These are phyloP conservation scores for Calonectris borealis DNA, from an alignment of 2,113 vertebrate genomes.

Conservation along the genomic window DNA sequence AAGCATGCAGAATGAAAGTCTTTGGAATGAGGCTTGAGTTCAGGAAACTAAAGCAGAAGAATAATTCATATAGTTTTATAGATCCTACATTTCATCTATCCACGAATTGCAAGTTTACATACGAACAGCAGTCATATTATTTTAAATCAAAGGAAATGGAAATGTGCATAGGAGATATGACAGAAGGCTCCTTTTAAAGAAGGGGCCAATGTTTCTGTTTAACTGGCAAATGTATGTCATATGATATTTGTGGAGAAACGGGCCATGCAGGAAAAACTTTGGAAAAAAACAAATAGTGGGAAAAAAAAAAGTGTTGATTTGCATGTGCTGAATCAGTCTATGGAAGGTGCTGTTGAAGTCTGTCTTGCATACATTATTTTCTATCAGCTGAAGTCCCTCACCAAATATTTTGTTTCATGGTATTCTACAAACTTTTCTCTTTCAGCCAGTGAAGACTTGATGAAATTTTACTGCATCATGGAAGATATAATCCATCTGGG, in stretches of 20 bases:
- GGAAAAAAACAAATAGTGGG: not conserved
- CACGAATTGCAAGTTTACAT: not conserved
- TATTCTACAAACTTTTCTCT: not conserved
- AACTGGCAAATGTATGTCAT: not conserved
- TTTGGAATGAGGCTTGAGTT: not conserved
- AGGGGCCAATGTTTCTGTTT: not conserved
- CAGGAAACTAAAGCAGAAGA: not conserved
- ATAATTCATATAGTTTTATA: not conserved
- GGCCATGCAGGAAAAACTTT: rapidly evolving
- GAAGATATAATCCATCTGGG: not conserved
- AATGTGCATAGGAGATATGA: not conserved
- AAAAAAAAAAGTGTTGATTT: not conserved
- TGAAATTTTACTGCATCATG: not conserved
- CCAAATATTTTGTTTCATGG: not conserved
- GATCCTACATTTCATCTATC: not conserved
- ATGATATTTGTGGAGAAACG: not conserved
- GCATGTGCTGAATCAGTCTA: not conserved
- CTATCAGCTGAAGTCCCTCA: not conserved
- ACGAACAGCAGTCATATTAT: not conserved
- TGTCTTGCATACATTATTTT: not conserved
- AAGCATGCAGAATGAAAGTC: not conserved
- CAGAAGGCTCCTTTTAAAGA: not conserved
- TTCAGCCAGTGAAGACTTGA: not conserved
- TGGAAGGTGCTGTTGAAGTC: not conserved
- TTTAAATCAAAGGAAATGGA: not conserved